A percentile compares a stretch with the other conserved stretches of the same genome.
phyloP scores from a whole-genome alignment of 2,888 invertebrate species.

The Cinara cedri region DNA sequence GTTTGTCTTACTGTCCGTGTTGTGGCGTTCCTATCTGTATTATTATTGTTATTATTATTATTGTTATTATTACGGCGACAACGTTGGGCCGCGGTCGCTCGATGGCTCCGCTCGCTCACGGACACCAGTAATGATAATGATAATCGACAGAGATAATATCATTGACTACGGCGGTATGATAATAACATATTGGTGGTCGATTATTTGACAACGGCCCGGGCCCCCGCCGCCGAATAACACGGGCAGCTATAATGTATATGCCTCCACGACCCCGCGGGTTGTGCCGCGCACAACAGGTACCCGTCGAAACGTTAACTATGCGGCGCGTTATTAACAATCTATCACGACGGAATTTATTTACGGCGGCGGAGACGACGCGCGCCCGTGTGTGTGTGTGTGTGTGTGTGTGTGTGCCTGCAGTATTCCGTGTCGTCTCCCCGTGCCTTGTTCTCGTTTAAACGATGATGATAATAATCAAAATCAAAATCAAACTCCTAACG shows the following conservation, averaged over 20 bases:
- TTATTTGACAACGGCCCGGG: slow-evolving; percentile 42
- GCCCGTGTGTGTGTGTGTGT: too few relatives aligned
- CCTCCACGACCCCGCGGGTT: slow-evolving; percentile 16
- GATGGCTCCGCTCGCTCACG: neutral
- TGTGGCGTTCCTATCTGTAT: too few relatives aligned
- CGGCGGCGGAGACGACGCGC: neutral
- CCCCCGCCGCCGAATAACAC: neutral
- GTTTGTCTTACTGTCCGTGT: too few relatives aligned
- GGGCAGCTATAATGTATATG: too few relatives aligned
- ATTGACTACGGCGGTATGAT: too few relatives aligned
- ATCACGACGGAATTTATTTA: too few relatives aligned
- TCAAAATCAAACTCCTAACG: neutral
- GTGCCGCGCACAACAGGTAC: slow-evolving; percentile 15
- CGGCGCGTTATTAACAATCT: neutral
- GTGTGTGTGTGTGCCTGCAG: too few relatives aligned
- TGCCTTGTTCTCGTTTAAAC: neutral
- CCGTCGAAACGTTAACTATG: slow-evolving; percentile 45
- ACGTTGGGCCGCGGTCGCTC: too few relatives aligned
- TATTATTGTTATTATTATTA: neutral
- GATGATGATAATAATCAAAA: too few relatives aligned
- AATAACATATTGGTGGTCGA: slow-evolving; percentile 40
- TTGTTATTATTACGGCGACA: too few relatives aligned
- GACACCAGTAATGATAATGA: too few relatives aligned
- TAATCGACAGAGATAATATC: slow-evolving; percentile 31
- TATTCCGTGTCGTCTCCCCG: neutral